A percentile compares a stretch with the other conserved stretches of the same genome.
Evolutionary conservation across 2,113 vertebrate genomes (phyloP).

Genomic region (Pomatorhinus ruficollis): DNA sequence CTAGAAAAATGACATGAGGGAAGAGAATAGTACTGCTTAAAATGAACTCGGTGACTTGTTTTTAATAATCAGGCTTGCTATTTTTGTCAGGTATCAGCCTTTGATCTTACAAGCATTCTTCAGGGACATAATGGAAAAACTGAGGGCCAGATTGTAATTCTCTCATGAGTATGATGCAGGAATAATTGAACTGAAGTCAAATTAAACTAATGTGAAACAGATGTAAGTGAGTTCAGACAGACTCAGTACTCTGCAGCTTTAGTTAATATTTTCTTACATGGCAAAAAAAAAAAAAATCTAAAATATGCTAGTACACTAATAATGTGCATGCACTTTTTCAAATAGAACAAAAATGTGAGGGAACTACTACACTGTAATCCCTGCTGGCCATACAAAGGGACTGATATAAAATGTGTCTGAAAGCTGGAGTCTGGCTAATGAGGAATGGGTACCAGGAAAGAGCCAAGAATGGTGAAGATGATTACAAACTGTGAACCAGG

Average conservation of each 20-base stretch:
- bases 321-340: not conserved
- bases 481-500: not conserved
- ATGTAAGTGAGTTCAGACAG: constrained; percentile 24
- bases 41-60: not conserved
- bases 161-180: constrained; percentile 17
- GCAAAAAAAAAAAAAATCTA: not conserved
- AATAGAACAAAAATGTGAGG: not conserved
- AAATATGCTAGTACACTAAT: not conserved
- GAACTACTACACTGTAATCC: not conserved
- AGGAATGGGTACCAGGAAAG: not conserved
- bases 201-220: constrained; percentile 48
- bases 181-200: constrained; percentile 56
- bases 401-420: not conserved
- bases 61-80: constrained; percentile 32
- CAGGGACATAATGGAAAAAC: not conserved
- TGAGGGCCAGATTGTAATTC: constrained; percentile 14
- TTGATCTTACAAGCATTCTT: constrained; percentile 37
- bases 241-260: not conserved
- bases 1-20: not conserved
- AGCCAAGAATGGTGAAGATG: not conserved
- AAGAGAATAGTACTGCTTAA: not conserved
- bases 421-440: not conserved
- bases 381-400: not conserved
- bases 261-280: not conserved
- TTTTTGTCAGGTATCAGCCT: constrained; percentile 36